Conservation (phyloP, 2,888 invertebrate genomes). For the Nowickia ferox region DNA sequence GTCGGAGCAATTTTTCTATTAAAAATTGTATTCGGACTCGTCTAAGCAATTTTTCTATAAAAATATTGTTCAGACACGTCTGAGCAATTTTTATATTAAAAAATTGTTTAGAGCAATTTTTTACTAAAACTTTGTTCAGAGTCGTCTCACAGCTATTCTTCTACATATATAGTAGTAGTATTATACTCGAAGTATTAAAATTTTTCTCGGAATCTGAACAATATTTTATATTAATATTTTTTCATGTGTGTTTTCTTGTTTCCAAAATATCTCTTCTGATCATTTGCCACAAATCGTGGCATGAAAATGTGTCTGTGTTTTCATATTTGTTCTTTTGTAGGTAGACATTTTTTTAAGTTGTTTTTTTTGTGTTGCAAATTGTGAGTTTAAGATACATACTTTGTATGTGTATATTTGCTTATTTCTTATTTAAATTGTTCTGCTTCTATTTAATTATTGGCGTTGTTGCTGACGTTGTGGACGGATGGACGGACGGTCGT, state of each 20-base stretch:
- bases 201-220: neutral
- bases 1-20: neutral
- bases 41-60: neutral
- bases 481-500: neutral
- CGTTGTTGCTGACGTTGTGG: constrained; percentile 23
- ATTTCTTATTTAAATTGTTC: constrained; percentile 17
- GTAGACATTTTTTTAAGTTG: neutral
- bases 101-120: neutral
- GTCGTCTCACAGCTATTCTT: too few relatives aligned
- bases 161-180: too few relatives aligned
- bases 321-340: neutral
- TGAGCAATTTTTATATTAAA: neutral
- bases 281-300: constrained; percentile 10
- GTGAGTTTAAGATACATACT: neutral
- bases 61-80: neutral
- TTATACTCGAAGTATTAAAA: too few relatives aligned
- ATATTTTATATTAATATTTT: neutral
- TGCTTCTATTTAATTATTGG: constrained; percentile 19
- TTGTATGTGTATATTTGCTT: constrained; percentile 27
- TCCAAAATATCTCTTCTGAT: neutral
- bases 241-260: neutral
- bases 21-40: neutral
- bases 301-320: neutral
- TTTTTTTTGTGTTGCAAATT: constrained; percentile 17
- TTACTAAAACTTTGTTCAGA: too few relatives aligned